Evolutionary conservation across 1,140 invertebrate genomes (phyloP), one percentile per base, ranked within the genome.

Genomic region (Habropoda laboriosa): DNA sequence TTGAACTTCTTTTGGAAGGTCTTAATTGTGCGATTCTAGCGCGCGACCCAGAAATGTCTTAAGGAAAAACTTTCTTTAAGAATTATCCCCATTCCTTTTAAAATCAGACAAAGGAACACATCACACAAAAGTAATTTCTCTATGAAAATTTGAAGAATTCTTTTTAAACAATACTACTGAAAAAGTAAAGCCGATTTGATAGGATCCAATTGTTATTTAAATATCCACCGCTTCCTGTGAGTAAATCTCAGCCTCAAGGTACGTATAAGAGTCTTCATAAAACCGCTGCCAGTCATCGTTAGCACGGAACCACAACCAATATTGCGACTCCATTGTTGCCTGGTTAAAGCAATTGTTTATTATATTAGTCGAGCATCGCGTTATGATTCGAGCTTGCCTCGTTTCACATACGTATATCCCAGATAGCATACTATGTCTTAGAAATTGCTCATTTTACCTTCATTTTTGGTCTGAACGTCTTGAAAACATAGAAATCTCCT

Each of bases 301-400:
- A 79, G 61, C 18, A 24, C 24, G 76, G 64, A 61, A 68, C 70
- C 78, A 76, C 71, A 61, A 61, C 85, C 88, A 88, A 90, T 90
- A 91, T 90, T 83, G 80, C 80, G 73, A 75, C 66, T 66, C 76
- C 72, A 87, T 89, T 89, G 86, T 89, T 82, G 80, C 68, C 87
- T 85, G 82, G 86, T 89, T 83, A 85, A 86, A 89, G 87, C 89
- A 89, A 90, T 91, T 91, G 89, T 91, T 91, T 90, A 90, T 91
- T 85, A 86, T 79, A 86, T 91, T 89, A 90, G 76, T 40, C 70
- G 35, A 66, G 57, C 78, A 53, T 32, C 57, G 18, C 58, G 78
- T 47, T 84, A 66, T 86, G 85, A 89, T 89, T 84, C 73, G 35
- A 51, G 64, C 49, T 27, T 42, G 42, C 24, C 57, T 70, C 51